A percentile compares a stretch with the other conserved stretches of the same genome.
phyloP scores from a whole-genome alignment of 2,113 vertebrate species.

The Aphelocoma coerulescens region DNA sequence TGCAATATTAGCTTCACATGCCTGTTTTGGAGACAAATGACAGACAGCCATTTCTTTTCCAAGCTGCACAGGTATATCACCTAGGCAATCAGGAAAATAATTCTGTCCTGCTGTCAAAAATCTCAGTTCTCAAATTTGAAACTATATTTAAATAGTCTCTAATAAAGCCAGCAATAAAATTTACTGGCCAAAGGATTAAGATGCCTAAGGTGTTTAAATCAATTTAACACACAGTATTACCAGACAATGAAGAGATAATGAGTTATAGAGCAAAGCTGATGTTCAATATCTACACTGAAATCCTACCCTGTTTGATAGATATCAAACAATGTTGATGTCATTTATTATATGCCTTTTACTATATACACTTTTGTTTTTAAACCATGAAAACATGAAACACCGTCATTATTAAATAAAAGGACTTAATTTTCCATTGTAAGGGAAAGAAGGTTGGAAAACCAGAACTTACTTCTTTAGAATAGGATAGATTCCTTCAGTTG shows the following conservation, averaged over 20 bases:
- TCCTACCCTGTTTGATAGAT: neutral
- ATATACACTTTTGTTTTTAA: neutral
- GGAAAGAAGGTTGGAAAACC: neutral
- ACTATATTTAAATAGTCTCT: neutral
- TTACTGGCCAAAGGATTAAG: neutral
- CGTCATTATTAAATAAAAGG: neutral
- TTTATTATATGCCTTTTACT: neutral
- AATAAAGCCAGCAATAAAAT: neutral
- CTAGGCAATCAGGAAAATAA: neutral
- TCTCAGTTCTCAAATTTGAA: neutral
- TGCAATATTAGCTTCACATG: neutral
- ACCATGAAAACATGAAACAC: neutral
- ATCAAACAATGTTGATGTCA: neutral
- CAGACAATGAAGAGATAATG: neutral
- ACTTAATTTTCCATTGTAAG: neutral
- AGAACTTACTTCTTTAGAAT: neutral
- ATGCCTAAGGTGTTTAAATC: neutral
- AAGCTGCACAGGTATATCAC: neutral
- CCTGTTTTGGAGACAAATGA: neutral
- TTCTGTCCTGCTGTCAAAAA: neutral
- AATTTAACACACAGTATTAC: neutral
- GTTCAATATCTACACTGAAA: neutral
- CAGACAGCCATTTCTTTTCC: neutral
- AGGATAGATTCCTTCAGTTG: neutral
- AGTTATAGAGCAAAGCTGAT: neutral